Percentiles rank a stretch among this genome's conserved stretches.
Conservation (phyloP, 2,113 vertebrate genomes). For the Neoarius graeffei region DNA sequence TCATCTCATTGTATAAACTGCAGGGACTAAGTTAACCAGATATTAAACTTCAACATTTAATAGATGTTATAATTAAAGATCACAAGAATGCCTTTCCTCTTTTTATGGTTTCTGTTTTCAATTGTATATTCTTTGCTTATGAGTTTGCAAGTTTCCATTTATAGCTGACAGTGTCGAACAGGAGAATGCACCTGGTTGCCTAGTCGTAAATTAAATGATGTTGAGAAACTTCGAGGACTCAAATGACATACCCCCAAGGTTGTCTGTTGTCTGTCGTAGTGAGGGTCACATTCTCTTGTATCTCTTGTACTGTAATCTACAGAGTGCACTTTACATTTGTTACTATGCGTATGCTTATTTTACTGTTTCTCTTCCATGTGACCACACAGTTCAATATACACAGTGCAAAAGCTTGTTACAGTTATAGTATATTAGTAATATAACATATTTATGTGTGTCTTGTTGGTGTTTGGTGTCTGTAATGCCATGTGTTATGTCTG, state of each 20-base stretch:
- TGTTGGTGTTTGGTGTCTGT: not conserved
- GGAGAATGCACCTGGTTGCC: constrained; percentile 14
- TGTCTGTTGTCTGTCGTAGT: not conserved
- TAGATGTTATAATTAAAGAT: not conserved
- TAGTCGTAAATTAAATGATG: constrained; percentile 25
- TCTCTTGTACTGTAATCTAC: not conserved
- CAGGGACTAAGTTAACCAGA: not conserved
- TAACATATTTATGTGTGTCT: not conserved
- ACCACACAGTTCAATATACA: not conserved
- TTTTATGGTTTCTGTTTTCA: not conserved
- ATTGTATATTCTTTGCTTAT: not conserved
- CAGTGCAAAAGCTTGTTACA: not conserved
- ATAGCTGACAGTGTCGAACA: constrained; percentile 31
- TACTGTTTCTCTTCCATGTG: not conserved
- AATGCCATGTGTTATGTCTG: not conserved
- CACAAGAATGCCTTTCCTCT: not conserved
- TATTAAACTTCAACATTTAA: not conserved
- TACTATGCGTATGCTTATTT: not conserved
- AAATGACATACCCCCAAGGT: constrained; percentile 4
- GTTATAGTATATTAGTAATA: not conserved
- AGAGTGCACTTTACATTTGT: not conserved
- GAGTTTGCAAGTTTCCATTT: constrained; percentile 38
- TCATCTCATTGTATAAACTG: not conserved
- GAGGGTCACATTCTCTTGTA: not conserved
- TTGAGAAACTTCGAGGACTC: not conserved